These are phyloP conservation scores for Aspidiotus destructor DNA, from an alignment of 2,888 invertebrate genomes.

Conservation along the genomic window DNA sequence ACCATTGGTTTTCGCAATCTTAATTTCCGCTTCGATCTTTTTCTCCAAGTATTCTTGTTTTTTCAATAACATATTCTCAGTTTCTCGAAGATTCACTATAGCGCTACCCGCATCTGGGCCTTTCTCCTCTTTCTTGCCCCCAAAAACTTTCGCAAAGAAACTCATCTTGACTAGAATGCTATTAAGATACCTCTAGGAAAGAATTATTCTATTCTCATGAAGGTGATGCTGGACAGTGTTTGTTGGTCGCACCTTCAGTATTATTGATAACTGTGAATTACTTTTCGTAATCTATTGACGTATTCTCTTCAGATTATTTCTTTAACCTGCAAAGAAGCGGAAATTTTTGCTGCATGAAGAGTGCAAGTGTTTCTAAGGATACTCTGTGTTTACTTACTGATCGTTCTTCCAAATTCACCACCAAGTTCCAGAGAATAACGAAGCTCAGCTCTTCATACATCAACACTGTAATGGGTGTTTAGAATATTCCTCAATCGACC, in stretches of 20 bases:
- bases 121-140: constrained; percentile 80
- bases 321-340: no score
- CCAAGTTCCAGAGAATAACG: not conserved
- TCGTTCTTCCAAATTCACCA: not conserved
- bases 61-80: constrained; percentile 91
- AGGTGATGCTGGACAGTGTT: constrained; percentile 92
- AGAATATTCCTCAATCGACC: no score
- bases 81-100: constrained; percentile 91
- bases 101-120: constrained; percentile 88
- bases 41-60: constrained; percentile 94
- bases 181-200: not conserved
- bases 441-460: not conserved
- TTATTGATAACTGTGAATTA: constrained; percentile 86
- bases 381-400: not conserved
- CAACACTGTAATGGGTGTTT: no score
- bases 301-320: not conserved
- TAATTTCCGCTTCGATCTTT: constrained; percentile 83
- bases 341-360: no score
- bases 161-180: constrained; percentile 54
- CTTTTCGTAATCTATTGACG: constrained; percentile 85
- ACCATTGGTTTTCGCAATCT: constrained; percentile 81
- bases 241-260: constrained; percentile 81
- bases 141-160: constrained; percentile 84
- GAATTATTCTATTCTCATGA: constrained; percentile 56
- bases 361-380: not conserved